Evolutionary conservation across 2,888 invertebrate species (phyloP).

Genomic region (Himalopsyche anomala): DNA sequence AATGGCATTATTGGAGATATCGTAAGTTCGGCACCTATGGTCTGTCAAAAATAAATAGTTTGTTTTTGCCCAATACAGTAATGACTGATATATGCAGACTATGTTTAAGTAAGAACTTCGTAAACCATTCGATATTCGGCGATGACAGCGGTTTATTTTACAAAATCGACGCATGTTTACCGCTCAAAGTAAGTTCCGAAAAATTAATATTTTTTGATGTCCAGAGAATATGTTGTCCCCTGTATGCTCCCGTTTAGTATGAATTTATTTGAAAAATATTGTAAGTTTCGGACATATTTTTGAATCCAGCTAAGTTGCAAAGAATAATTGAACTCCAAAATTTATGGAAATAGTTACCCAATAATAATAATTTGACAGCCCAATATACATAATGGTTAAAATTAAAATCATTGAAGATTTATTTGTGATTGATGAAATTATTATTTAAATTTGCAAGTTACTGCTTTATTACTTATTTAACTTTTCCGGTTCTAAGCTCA

Average conservation of each 20-base stretch:
- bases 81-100: constrained; percentile 58
- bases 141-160: constrained; percentile 67
- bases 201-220: constrained; percentile 35
- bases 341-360: too few species aligned
- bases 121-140: constrained; percentile 53
- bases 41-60: constrained; percentile 39
- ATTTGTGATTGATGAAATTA: too few species aligned
- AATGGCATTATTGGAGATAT: constrained; percentile 21
- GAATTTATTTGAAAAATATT: constrained; percentile 9
- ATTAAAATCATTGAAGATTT: too few species aligned
- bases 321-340: too few species aligned
- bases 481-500: too few species aligned
- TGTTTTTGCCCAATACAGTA: constrained; percentile 13
- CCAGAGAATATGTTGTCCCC: background rate
- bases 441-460: too few species aligned
- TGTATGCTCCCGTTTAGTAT: constrained; percentile 1
- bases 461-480: too few species aligned
- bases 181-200: constrained; percentile 75
- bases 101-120: constrained; percentile 52
- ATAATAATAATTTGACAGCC: too few species aligned
- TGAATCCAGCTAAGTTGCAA: background rate
- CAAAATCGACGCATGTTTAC: constrained; percentile 78
- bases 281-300: background rate
- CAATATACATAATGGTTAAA: too few species aligned
- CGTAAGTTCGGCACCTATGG: constrained; percentile 46